A percentile compares a stretch with the other conserved stretches of the same genome.
Conservation (phyloP, 2,888 invertebrate genomes). For the Seladonia tumulorum region DNA sequence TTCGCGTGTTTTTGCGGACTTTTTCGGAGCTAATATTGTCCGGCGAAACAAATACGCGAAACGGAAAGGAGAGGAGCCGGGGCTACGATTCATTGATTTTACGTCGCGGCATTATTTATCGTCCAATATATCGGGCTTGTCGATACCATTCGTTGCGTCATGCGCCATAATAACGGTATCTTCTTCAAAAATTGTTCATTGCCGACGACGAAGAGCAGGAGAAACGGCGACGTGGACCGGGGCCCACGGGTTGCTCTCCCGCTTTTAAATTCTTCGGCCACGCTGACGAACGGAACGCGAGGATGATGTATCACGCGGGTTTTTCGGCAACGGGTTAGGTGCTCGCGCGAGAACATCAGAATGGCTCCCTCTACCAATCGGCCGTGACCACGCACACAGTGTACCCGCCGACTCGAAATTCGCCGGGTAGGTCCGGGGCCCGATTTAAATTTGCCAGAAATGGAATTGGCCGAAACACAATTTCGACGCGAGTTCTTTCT, state of each 20-base stretch:
- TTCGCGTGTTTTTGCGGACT: slow-evolving; percentile 66
- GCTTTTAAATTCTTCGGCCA: slow-evolving; percentile 74
- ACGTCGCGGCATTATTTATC: slow-evolving; percentile 80
- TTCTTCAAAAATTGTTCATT: slow-evolving; percentile 76
- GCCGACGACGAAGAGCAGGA: slow-evolving; percentile 48
- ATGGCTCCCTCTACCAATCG: neutral
- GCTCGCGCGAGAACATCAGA: neutral
- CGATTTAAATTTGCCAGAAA: slow-evolving; percentile 80
- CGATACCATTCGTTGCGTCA: slow-evolving; percentile 83
- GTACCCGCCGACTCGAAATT: slow-evolving; percentile 79
- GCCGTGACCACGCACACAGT: neutral
- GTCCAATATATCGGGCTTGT: slow-evolving; percentile 81
- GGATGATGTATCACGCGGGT: slow-evolving; percentile 71
- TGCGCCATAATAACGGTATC: slow-evolving; percentile 81
- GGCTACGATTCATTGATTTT: slow-evolving; percentile 82
- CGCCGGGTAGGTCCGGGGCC: slow-evolving; percentile 72
- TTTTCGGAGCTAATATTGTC: slow-evolving; percentile 71
- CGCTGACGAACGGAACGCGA: slow-evolving; percentile 76
- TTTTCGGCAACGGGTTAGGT: neutral
- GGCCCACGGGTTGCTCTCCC: slow-evolving; percentile 22
- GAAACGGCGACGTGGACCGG: slow-evolving; percentile 48
- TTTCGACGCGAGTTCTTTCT: slow-evolving; percentile 77
- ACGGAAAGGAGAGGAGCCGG: slow-evolving; percentile 75
- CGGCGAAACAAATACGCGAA: slow-evolving; percentile 70
- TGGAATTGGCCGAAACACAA: slow-evolving; percentile 82